Evolutionary conservation across 2,888 invertebrate genomes (phyloP).

Genomic region (Nemotelus nigrinus): DNA sequence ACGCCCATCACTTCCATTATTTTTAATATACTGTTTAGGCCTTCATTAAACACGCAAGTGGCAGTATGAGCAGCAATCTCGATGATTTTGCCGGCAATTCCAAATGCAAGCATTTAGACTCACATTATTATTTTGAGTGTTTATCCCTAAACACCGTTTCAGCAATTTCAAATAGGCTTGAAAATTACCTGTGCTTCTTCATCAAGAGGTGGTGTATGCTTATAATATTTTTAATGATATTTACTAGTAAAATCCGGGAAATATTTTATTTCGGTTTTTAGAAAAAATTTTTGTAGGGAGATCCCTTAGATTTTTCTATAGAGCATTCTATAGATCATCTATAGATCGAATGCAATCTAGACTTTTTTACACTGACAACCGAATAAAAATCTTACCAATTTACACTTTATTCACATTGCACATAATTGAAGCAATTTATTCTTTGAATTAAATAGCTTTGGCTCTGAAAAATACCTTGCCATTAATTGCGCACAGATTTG

Average conservation of each 20-base stretch:
- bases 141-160: background rate
- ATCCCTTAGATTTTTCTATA: too few species aligned
- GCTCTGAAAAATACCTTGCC: too few species aligned
- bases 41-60: background rate
- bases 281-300: too few species aligned
- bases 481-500: too few species aligned
- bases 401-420: too few species aligned
- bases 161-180: background rate
- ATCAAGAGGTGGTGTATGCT: background rate
- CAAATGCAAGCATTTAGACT: background rate
- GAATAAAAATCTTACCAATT: too few species aligned
- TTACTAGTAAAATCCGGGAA: background rate
- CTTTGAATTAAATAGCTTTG: too few species aligned
- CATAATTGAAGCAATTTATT: too few species aligned
- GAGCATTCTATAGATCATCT: too few species aligned
- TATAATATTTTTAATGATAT: background rate
- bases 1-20: conserved; percentile 1
- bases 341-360: too few species aligned
- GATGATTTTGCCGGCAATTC: background rate
- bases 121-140: background rate
- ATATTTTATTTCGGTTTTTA: too few species aligned
- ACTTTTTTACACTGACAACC: too few species aligned
- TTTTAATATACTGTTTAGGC: background rate
- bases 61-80: background rate
- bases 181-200: background rate